Evolutionary conservation across 35 echinoderm and acorn worm species (phyloP).

Genomic region (Ptychodera flava): DNA sequence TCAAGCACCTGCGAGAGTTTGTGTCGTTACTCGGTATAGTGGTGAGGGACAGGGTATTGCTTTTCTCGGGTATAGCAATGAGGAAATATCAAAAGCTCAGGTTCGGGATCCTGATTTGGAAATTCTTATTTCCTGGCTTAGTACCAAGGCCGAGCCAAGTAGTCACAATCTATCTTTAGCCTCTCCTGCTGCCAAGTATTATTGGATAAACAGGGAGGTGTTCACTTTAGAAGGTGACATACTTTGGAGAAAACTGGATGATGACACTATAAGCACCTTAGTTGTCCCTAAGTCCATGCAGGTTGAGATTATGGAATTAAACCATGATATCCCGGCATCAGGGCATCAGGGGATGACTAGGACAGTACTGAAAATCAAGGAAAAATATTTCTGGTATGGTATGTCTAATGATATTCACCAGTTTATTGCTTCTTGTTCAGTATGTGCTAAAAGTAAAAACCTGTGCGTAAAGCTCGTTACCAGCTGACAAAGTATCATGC

Average conservation of each 20-base stretch:
- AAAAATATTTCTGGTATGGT: constrained; percentile 38
- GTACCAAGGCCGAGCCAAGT: neutral
- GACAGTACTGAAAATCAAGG: constrained; percentile 2
- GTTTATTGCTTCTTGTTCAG: neutral
- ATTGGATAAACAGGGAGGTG: constrained; percentile 39
- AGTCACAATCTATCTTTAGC: neutral
- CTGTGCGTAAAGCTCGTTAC: neutral
- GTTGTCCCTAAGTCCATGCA: constrained; percentile 5
- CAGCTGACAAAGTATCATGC: constrained; percentile 23
- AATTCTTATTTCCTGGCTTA: constrained; percentile 14
- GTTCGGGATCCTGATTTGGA: constrained; percentile 8
- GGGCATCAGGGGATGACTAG: constrained; percentile 35
- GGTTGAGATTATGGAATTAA: neutral
- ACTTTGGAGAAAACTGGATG: neutral
- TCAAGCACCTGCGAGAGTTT: too few species aligned
- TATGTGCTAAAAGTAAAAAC: neutral
- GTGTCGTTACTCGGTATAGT: too few species aligned
- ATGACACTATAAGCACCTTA: neutral
- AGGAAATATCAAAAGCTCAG: constrained; percentile 12
- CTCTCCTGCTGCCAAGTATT: neutral
- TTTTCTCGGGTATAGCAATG: neutral
- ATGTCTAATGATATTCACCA: neutral
- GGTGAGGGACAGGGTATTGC: neutral
- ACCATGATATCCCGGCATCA: constrained; percentile 36
- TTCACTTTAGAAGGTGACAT: neutral